These are phyloP conservation scores for Tethya wilhelma DNA, from an alignment of 37 sponge, comb jelly and placozoan genomes.

Conservation along the genomic window DNA sequence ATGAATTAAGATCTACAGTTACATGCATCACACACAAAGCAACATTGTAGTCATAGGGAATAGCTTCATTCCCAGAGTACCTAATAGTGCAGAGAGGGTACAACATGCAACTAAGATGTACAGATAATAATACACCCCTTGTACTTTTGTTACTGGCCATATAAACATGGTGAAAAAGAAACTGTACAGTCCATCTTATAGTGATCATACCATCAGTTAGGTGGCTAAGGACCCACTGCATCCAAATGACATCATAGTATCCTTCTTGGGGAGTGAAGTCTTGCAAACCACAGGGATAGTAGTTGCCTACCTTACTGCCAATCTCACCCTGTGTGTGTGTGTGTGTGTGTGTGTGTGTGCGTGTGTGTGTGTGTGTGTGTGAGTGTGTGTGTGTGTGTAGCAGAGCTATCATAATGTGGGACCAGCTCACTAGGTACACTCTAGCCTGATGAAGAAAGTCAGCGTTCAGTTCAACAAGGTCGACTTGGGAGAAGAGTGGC, in stretches of 20 bases:
- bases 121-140: not conserved
- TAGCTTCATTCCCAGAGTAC: no score
- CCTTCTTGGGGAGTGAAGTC: constrained; percentile 83
- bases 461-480: constrained; percentile 88
- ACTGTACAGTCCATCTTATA: not conserved
- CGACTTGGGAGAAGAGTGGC: constrained; percentile 85
- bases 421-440: constrained; percentile 56
- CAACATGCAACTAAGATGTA: no score
- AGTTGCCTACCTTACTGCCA: not conserved
- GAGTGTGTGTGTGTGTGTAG: not conserved
- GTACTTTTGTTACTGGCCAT: not conserved
- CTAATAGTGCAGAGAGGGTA: no score
- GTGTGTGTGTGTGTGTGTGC: not conserved
- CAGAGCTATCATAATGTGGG: not conserved
- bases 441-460: constrained; percentile 77
- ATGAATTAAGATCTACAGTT: not conserved
- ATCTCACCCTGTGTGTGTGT: not conserved
- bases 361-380: not conserved
- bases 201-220: constrained; percentile 74
- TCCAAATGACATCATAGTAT: constrained; percentile 90
- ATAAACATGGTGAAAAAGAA: not conserved
- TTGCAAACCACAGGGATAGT: constrained; percentile 39
- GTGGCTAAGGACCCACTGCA: constrained; percentile 95
- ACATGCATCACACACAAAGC: not conserved
- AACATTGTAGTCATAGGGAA: no score